Evolutionary conservation across 2,797 vertebrate genomes (phyloP).

Genomic region (Mormyrus proboscirostris): DNA sequence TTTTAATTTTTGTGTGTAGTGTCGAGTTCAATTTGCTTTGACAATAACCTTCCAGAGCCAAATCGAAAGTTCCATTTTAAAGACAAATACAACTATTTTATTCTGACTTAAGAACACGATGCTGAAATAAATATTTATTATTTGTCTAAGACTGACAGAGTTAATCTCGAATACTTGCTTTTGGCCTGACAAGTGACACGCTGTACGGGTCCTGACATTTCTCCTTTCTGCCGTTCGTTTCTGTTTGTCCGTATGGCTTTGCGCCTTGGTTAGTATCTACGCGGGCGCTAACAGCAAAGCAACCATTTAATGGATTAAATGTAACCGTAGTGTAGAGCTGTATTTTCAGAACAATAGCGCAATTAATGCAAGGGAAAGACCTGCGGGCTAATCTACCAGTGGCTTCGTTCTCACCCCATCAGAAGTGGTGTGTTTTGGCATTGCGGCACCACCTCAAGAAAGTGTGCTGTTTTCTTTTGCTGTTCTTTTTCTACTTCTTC

Average conservation of each 20-base stretch:
- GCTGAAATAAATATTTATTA: neutral
- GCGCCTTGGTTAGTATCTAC: neutral
- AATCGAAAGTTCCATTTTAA: neutral
- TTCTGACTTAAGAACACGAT: neutral
- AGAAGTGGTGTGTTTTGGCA: neutral
- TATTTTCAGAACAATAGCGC: neutral
- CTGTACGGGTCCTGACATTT: neutral
- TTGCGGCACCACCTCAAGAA: neutral
- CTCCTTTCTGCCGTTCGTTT: neutral
- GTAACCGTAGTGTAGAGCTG: neutral
- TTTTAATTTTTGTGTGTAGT: slow-evolving; percentile 2
- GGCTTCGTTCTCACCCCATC: neutral
- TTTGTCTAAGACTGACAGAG: neutral
- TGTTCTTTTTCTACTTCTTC: neutral
- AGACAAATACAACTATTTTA: neutral
- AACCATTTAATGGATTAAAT: neutral
- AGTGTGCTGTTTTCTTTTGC: neutral
- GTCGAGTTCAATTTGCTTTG: neutral
- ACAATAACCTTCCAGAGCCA: neutral
- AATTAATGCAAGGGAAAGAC: neutral
- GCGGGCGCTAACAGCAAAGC: neutral
- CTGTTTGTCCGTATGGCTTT: neutral
- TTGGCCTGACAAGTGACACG: neutral
- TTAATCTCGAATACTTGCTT: neutral
- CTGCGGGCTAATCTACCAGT: neutral